Conservation (phyloP, 2,113 vertebrate species). For the Callospermophilus lateralis region DNA sequence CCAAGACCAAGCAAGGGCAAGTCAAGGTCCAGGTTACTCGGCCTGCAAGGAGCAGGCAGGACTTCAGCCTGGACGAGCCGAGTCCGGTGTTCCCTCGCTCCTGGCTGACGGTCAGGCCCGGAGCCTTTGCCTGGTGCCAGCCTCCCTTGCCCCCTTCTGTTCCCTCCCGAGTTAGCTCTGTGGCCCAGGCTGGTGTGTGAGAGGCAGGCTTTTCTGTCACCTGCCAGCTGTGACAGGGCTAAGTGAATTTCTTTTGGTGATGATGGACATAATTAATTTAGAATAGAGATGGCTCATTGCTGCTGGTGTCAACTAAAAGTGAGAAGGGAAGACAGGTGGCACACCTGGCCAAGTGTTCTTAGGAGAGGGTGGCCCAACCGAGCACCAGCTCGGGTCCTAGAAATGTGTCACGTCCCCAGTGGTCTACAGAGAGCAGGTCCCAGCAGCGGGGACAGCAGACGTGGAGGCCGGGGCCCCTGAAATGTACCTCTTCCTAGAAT, state of each 20-base stretch:
- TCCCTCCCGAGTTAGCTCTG: neutral
- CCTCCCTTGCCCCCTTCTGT: too few species aligned
- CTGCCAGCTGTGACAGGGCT: slow-evolving; percentile 80
- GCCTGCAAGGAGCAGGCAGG: neutral
- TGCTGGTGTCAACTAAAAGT: slow-evolving; percentile 81
- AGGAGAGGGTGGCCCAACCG: neutral
- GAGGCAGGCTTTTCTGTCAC: slow-evolving; percentile 77
- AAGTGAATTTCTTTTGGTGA: slow-evolving; percentile 82
- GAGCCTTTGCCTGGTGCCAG: fast-evolving
- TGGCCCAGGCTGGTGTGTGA: slow-evolving; percentile 73
- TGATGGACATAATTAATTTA: slow-evolving; percentile 86
- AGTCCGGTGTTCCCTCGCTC: neutral
- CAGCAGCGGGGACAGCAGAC: fast-evolving
- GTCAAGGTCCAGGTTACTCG: neutral
- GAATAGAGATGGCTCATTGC: slow-evolving; percentile 69
- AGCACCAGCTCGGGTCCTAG: neutral
- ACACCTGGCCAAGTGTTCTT: neutral
- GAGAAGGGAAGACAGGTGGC: slow-evolving; percentile 79
- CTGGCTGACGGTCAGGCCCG: neutral
- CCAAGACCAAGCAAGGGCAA: neutral
- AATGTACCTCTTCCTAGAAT: neutral
- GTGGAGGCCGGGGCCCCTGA: fast-evolving
- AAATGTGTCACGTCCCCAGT: neutral
- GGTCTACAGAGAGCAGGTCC: neutral
- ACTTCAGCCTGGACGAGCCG: neutral